Conservation (phyloP, 2,113 vertebrate species). For the Indicator maculatus region DNA sequence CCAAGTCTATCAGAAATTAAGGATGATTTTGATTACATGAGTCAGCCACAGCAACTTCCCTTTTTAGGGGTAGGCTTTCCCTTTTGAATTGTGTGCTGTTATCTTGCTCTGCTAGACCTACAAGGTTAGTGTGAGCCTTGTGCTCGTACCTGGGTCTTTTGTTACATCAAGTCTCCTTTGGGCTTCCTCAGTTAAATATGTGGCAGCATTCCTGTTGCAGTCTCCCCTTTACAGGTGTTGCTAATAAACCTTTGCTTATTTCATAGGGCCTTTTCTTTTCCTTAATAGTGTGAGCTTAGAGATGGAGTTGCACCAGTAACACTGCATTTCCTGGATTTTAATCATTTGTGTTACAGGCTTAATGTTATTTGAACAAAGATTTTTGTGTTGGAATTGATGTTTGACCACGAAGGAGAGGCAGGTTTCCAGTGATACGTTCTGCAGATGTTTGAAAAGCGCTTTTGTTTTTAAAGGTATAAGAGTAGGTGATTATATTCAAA, state of each 20-base stretch:
- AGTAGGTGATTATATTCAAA: conserved; percentile 19
- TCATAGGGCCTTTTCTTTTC: neutral
- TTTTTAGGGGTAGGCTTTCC: neutral
- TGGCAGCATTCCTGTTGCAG: neutral
- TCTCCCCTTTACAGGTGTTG: neutral
- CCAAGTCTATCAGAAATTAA: neutral
- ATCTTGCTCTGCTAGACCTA: neutral
- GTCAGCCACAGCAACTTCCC: neutral
- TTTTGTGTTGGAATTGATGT: conserved; percentile 29
- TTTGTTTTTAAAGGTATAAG: conserved; percentile 27
- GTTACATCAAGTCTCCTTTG: neutral
- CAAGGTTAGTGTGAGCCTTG: neutral
- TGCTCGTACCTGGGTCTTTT: neutral
- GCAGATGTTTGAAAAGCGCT: conserved; percentile 36
- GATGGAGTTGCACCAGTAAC: neutral
- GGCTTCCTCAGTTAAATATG: neutral
- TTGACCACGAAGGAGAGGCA: neutral
- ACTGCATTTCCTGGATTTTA: conserved; percentile 16
- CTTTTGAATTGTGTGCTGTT: neutral
- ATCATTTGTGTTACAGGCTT: neutral
- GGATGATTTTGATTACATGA: neutral
- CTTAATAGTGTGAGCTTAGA: neutral
- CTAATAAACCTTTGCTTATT: neutral
- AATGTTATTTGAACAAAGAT: neutral
- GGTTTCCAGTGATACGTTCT: conserved; percentile 44